Evolutionary conservation across 2,888 invertebrate genomes (phyloP).

Genomic region (Caenorhabditis sp.): DNA sequence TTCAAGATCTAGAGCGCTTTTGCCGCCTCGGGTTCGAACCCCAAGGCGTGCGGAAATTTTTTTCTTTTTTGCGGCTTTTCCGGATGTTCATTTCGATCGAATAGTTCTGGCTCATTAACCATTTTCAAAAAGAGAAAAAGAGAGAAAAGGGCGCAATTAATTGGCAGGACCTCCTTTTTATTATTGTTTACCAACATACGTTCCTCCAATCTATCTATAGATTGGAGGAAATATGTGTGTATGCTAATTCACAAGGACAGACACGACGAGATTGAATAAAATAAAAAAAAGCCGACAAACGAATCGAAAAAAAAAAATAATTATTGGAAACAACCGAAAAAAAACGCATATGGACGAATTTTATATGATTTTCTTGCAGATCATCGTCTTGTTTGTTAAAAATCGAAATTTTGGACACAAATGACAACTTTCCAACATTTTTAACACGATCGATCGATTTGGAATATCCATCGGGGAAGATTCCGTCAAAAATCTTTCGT

Average conservation of each 20-base stretch:
- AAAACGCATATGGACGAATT: not conserved
- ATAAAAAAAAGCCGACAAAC: not conserved
- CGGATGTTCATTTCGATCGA: not conserved
- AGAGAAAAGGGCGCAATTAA: not conserved
- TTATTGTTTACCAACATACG: not conserved
- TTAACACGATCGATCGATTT: conserved; percentile 74
- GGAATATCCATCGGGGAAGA: conserved; percentile 31
- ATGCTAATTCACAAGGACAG: not conserved
- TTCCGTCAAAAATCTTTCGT: conserved; percentile 59
- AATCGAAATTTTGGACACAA: conserved; percentile 82
- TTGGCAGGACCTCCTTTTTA: not conserved
- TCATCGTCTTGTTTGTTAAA: conserved; percentile 81
- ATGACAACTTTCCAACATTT: conserved; percentile 87
- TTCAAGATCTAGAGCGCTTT: too few species aligned
- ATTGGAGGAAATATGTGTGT: not conserved
- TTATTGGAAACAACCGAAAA: not conserved
- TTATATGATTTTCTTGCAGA: conserved; percentile 74
- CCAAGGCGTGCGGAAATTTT: too few species aligned
- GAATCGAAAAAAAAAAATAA: too few species aligned
- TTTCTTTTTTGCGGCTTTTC: too few species aligned
- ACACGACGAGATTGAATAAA: not conserved
- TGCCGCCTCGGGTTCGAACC: too few species aligned
- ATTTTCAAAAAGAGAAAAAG: conserved; percentile 7
- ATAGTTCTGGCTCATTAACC: conserved; percentile 3
- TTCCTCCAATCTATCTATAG: not conserved